Evolutionary conservation across 1,140 invertebrate genomes (phyloP).

Genomic region (Anadara kagoshimensis): DNA sequence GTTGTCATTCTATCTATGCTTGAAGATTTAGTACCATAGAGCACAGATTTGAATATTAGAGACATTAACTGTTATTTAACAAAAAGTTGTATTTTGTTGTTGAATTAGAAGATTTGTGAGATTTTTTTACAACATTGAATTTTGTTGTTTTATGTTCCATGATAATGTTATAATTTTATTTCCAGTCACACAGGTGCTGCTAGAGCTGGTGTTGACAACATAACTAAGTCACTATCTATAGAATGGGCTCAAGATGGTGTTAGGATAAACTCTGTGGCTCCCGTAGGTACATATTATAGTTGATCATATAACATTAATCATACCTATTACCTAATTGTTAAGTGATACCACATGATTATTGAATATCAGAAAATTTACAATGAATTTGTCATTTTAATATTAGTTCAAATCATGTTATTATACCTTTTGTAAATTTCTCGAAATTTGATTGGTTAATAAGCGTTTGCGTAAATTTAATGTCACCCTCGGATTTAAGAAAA

Average conservation of each 20-base stretch:
- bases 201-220: conserved; percentile 76
- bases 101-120: neutral
- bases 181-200: conserved; percentile 72
- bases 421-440: too few relatives aligned
- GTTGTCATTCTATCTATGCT: neutral
- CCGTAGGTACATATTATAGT: conserved; percentile 62
- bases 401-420: too few relatives aligned
- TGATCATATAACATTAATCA: neutral
- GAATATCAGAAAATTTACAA: neutral
- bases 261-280: conserved; percentile 76
- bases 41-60: neutral
- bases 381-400: neutral
- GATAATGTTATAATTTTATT: conserved; percentile 41
- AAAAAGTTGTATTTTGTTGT: neutral
- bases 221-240: conserved; percentile 76
- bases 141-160: neutral
- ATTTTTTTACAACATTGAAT: neutral
- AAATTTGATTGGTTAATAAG: too few relatives aligned
- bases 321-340: neutral
- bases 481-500: too few relatives aligned
- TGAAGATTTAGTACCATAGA: neutral
- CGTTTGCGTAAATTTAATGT: too few relatives aligned
- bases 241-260: conserved; percentile 77
- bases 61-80: neutral
- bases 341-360: neutral